Evolutionary conservation across 2,888 invertebrate species (phyloP).

Genomic region (Ctenicera cuprea): DNA sequence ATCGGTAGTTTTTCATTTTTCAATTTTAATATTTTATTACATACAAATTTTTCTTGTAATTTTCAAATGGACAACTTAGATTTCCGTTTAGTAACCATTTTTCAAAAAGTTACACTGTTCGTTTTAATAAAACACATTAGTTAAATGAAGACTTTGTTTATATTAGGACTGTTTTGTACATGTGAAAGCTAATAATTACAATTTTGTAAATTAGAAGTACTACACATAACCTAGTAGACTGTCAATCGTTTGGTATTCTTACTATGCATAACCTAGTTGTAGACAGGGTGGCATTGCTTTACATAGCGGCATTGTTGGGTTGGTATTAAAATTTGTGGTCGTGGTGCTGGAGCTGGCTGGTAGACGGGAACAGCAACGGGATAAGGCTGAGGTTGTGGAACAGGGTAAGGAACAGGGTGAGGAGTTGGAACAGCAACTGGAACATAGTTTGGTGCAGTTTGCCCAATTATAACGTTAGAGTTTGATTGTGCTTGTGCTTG

Average conservation of each 20-base stretch:
- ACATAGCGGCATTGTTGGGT: slow-evolving; percentile 16
- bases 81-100: too few species aligned
- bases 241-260: not conserved
- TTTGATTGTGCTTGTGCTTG: too few species aligned
- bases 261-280: too few species aligned
- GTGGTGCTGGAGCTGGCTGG: too few species aligned
- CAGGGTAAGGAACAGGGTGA: not conserved
- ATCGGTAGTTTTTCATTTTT: too few species aligned
- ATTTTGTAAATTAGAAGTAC: slow-evolving; percentile 1
- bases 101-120: too few species aligned
- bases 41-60: too few species aligned
- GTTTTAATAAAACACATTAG: not conserved
- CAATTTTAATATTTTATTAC: too few species aligned
- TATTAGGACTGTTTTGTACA: slow-evolving; percentile 35
- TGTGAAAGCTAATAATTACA: slow-evolving; percentile 27
- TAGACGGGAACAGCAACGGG: not conserved
- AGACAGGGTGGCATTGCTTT: too few species aligned
- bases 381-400: not conserved
- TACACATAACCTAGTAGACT: slow-evolving; percentile 25
- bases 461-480: too few species aligned
- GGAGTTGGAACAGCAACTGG: not conserved
- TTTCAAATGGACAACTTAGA: too few species aligned
- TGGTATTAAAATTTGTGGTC: slow-evolving; percentile 13
- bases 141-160: slow-evolving; percentile 34
- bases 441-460: too few species aligned